phyloP scores from a whole-genome alignment of 2,113 vertebrate species.

The Motacilla alba region DNA sequence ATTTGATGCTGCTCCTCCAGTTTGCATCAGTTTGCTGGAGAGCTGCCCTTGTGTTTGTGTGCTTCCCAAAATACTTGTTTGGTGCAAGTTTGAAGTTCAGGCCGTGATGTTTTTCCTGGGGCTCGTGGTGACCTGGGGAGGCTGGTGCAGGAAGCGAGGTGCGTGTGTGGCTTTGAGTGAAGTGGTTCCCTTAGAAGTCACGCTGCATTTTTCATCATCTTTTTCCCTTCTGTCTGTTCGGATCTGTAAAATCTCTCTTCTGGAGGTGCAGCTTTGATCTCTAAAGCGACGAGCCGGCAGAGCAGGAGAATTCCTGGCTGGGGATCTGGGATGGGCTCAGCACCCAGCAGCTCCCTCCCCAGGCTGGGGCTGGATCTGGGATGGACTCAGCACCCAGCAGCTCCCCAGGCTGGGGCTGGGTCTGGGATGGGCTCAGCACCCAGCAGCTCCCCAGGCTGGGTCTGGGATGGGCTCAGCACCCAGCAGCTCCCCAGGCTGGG shows the following conservation, averaged over 20 bases:
- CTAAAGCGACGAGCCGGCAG: rapidly evolving
- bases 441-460: not conserved
- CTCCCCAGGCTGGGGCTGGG: not conserved
- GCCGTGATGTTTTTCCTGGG: not conserved
- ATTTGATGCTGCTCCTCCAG: not conserved
- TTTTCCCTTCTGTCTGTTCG: not conserved
- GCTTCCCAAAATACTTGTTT: not conserved
- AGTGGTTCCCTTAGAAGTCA: conserved; percentile 19
- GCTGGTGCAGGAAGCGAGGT: not conserved
- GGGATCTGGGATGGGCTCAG: not conserved
- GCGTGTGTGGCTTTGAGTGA: not conserved
- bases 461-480: too few relatives aligned
- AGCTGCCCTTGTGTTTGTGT: not conserved
- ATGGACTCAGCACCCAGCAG: too few relatives aligned
- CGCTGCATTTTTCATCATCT: not conserved
- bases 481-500: too few relatives aligned
- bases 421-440: not conserved
- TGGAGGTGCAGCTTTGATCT: conserved; percentile 50
- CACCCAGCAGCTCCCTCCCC: too few relatives aligned
- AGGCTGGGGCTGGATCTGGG: not conserved
- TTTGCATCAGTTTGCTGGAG: not conserved
- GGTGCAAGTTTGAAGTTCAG: not conserved
- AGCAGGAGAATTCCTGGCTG: not conserved
- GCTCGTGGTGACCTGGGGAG: not conserved
- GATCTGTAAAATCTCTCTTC: not conserved